Evolutionary conservation across 2,888 invertebrate genomes (phyloP), one percentile per base, ranked within the genome.

Genomic region (Biston stratarius): DNA sequence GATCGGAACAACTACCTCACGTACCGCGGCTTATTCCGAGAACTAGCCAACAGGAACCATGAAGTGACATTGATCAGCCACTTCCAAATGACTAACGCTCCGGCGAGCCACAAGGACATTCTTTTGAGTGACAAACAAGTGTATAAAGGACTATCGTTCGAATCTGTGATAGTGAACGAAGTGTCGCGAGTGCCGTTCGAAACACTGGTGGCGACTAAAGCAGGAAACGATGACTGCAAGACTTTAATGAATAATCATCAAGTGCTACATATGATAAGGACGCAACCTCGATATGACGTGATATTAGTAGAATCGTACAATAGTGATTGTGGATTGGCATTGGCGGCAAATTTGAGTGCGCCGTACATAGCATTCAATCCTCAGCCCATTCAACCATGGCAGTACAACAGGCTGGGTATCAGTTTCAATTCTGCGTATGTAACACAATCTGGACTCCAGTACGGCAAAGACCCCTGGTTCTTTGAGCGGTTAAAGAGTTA

Each of bases 231-330:
- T 53, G 92, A 93, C 74, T 94, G 94, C 79, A 92, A 91, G 78
- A 87, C 83, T 59, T 79, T 94, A 64, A 89, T 96, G 78, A 89
- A 89, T 53, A 84, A 95, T 71, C 89, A 94, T 56, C 90, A 94
- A 60, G 94, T 94, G 75, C 80, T 92, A 51, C 94, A 95, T n/a
- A 90, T 94, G 88, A 93, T 83, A 82, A 87, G 73, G 67, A 95
- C 82, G 80, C 88, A 83, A 71, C 91, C 94, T 69, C 93, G 92
- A 61, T 97, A 95, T 83, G 97, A 97, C 83, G 88, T 97, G 9
- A 94, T 97, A 45, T 79, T 97, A 34, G 94, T 95, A 71, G 97
- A 97, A 83, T 95, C 95, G 61, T 97, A 96, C 85, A 96, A 96
- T 78, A 95, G 95, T 44, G 96, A 97, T 81, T 97, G 97, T 78